Conservation (phyloP, 2,888 invertebrate genomes). For the Carterocephalus palaemon region DNA sequence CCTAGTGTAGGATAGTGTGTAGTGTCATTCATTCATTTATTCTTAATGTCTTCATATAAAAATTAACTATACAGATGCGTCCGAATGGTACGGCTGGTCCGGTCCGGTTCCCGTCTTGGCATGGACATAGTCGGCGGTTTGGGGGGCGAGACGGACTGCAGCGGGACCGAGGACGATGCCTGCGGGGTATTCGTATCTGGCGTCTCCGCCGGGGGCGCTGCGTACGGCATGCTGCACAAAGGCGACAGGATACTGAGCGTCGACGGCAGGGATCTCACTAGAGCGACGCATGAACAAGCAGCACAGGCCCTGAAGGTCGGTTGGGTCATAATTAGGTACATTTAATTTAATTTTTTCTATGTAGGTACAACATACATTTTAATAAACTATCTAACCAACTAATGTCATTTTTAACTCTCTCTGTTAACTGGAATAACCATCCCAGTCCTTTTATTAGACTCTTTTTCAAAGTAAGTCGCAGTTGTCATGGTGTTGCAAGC, state of each 20-base stretch:
- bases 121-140: slow-evolving; percentile 76
- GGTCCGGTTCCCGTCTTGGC: slow-evolving; percentile 71
- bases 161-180: slow-evolving; percentile 57
- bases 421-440: too few relatives aligned
- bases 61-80: slow-evolving; percentile 51
- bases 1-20: too few relatives aligned
- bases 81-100: slow-evolving; percentile 69
- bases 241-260: slow-evolving; percentile 87
- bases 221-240: slow-evolving; percentile 78
- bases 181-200: slow-evolving; percentile 75
- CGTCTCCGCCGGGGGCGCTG: slow-evolving; percentile 64
- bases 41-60: neutral
- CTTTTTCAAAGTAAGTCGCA: too few relatives aligned
- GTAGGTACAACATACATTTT: neutral
- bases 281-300: slow-evolving; percentile 88
- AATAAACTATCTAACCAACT: too few relatives aligned
- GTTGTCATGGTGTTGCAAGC: too few relatives aligned
- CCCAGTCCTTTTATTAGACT: too few relatives aligned
- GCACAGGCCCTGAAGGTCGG: slow-evolving; percentile 81
- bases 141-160: slow-evolving; percentile 59
- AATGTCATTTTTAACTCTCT: too few relatives aligned
- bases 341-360: neutral
- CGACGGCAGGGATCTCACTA: slow-evolving; percentile 84
- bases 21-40: too few relatives aligned
- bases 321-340: slow-evolving; percentile 9